Evolutionary conservation across 2,113 vertebrate genomes (phyloP).

Genomic region (Eudyptes chrysolophus): DNA sequence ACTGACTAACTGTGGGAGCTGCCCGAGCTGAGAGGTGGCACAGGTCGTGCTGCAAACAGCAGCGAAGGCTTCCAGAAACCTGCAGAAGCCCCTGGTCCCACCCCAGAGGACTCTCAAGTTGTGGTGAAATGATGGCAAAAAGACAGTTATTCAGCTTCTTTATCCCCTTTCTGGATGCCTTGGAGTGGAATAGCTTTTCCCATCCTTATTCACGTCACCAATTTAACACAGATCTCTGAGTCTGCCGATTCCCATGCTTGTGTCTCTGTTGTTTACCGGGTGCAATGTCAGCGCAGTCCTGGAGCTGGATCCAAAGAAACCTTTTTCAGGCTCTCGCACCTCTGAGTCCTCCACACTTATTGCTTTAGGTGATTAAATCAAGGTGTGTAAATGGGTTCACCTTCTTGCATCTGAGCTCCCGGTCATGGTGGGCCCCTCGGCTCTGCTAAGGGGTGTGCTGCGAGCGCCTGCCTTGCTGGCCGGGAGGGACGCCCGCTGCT

Average conservation of each 20-base stretch:
- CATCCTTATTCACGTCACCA: neutral
- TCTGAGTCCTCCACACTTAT: neutral
- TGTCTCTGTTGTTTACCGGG: accelerated
- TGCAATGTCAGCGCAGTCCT: neutral
- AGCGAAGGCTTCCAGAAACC: neutral
- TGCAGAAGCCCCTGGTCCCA: neutral
- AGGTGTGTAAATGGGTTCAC: neutral
- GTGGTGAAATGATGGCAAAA: neutral
- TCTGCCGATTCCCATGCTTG: neutral
- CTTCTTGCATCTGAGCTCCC: neutral
- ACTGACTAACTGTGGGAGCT: neutral
- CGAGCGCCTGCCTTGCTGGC: neutral
- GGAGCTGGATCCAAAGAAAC: neutral
- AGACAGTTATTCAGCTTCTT: neutral
- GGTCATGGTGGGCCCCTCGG: neutral
- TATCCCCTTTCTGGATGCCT: neutral
- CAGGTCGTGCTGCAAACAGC: neutral
- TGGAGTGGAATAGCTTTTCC: neutral
- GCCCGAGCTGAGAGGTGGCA: neutral
- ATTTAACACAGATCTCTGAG: neutral
- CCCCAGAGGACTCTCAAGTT: neutral
- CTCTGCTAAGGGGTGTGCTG: neutral
- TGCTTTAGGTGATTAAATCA: neutral
- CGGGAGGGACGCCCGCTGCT: neutral
- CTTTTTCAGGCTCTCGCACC: neutral